phyloP scores from a whole-genome alignment of 2,888 invertebrate genomes.

The Sphinx pinastri region DNA sequence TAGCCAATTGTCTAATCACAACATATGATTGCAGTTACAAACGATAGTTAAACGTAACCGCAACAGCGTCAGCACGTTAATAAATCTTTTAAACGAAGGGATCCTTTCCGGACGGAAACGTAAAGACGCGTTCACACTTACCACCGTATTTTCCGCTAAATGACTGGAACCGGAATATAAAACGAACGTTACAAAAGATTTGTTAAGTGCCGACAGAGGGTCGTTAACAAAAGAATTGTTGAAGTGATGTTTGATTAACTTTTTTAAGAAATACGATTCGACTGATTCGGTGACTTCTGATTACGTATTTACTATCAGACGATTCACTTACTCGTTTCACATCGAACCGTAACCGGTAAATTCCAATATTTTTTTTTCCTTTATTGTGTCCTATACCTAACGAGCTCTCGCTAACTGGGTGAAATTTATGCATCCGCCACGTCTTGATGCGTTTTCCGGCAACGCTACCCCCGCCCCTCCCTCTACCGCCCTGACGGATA shows the following conservation, averaged over 20 bases:
- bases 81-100: constrained; percentile 16
- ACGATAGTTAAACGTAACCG: constrained; percentile 4
- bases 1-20: too few relatives aligned
- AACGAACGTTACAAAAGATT: background rate
- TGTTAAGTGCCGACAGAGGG: background rate
- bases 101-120: constrained; percentile 15
- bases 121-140: constrained; percentile 1
- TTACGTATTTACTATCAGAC: background rate
- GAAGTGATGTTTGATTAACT: background rate
- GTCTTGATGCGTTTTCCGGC: constrained; percentile 19
- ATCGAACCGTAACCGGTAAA: background rate
- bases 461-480: background rate
- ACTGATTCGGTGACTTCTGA: background rate
- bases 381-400: background rate
- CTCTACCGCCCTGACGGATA: background rate
- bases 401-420: background rate
- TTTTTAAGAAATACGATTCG: too few relatives aligned
- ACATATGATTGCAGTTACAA: background rate
- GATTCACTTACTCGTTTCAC: background rate
- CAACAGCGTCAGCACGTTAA: background rate
- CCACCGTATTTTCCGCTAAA: constrained; percentile 2
- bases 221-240: background rate
- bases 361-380: background rate
- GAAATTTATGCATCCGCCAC: constrained; percentile 21
- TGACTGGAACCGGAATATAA: constrained; percentile 3